phyloP scores from a whole-genome alignment of 2,797 vertebrate species.

The Eulemur rubriventer region DNA sequence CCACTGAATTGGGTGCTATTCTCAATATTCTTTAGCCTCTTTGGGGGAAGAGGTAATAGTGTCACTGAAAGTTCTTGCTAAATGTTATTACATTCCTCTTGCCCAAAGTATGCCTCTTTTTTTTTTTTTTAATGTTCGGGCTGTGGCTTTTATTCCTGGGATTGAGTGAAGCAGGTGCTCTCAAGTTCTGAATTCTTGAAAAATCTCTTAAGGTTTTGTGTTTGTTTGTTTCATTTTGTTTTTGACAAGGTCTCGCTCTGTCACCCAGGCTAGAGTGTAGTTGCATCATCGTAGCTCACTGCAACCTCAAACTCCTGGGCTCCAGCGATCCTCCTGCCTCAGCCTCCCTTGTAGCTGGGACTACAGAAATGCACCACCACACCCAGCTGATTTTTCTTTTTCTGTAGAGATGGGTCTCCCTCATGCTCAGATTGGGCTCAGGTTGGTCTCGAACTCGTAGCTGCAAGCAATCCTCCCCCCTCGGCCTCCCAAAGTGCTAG shows the following conservation, averaged over 20 bases:
- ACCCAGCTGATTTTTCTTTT: not conserved
- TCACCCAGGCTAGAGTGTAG: not conserved
- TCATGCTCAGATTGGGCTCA: not conserved
- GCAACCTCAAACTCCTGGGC: not conserved
- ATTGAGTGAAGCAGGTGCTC: not conserved
- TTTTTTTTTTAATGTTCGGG: slow-evolving; percentile 32
- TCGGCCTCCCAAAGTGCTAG: not conserved
- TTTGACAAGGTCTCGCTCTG: not conserved
- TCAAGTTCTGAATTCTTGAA: slow-evolving; percentile 22
- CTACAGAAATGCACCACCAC: not conserved
- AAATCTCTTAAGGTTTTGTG: not conserved
- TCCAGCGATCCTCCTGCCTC: not conserved
- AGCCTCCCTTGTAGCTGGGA: not conserved
- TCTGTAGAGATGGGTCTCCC: not conserved
- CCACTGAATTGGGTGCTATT: not conserved
- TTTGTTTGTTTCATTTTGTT: not conserved
- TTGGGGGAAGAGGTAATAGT: not conserved
- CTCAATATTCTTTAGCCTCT: slow-evolving; percentile 17
- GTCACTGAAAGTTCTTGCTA: slow-evolving; percentile 21
- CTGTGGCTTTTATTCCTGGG: slow-evolving; percentile 4
- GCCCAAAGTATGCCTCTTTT: not conserved
- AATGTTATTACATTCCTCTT: slow-evolving; percentile 11
- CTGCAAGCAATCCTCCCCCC: not conserved
- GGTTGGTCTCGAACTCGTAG: not conserved
- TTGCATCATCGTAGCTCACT: not conserved